Evolutionary conservation across 2,113 vertebrate genomes (phyloP).

Genomic region (Bujurquina vittata): DNA sequence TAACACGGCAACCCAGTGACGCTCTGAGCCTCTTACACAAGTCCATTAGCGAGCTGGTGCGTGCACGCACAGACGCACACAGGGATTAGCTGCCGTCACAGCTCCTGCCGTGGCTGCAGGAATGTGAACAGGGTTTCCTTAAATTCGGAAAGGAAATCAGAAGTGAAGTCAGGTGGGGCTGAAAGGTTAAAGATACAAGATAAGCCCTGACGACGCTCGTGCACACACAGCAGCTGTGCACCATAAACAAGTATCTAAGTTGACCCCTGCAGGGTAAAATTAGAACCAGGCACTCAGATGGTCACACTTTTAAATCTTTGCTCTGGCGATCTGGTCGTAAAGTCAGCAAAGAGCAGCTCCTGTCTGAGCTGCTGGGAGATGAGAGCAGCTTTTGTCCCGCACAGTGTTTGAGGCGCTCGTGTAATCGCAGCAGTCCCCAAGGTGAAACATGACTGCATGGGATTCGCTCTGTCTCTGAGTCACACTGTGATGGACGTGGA

Average conservation of each 20-base stretch:
- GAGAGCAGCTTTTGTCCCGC: conserved; percentile 33
- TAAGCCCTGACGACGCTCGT: conserved; percentile 6
- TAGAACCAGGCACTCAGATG: background rate
- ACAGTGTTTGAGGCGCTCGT: conserved; percentile 29
- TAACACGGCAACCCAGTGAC: conserved; percentile 27
- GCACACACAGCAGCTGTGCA: conserved; percentile 26
- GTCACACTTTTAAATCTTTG: background rate
- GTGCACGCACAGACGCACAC: background rate
- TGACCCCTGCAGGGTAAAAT: background rate
- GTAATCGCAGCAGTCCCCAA: conserved; percentile 51
- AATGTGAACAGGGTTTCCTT: conserved; percentile 51
- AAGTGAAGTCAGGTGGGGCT: conserved; percentile 33
- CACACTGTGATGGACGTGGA: background rate
- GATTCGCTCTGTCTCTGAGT: conserved; percentile 5
- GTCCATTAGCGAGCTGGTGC: conserved; percentile 34
- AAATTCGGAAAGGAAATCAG: conserved; percentile 36
- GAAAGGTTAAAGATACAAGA: conserved; percentile 53
- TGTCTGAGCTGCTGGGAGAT: background rate
- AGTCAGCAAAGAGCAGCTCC: conserved; percentile 12
- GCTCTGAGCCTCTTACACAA: conserved; percentile 65
- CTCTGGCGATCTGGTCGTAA: background rate
- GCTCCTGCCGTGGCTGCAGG: background rate
- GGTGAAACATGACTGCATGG: conserved; percentile 38
- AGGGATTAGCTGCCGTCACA: conserved; percentile 57
- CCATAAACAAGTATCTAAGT: conserved; percentile 36